Percentiles rank a stretch among this genome's conserved stretches.
phyloP scores from a whole-genome alignment of 2,888 invertebrate species.

The Autographa pulchrina region DNA sequence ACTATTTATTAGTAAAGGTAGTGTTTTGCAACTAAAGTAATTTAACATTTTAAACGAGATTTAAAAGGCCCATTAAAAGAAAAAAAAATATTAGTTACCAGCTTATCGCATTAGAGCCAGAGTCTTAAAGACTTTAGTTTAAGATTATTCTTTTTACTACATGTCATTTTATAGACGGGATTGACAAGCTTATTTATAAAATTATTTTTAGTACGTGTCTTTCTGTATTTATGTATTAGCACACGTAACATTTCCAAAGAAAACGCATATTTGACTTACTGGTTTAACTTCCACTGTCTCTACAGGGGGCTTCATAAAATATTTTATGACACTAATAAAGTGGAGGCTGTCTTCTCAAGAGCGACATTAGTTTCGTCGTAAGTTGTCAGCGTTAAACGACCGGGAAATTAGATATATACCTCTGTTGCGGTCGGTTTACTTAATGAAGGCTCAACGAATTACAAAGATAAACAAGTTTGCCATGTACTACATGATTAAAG shows the following conservation, averaged over 20 bases:
- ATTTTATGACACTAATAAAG: conserved; percentile 72
- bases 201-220: neutral
- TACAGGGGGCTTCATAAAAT: conserved; percentile 66
- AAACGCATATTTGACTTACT: conserved; percentile 32
- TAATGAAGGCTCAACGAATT: conserved; percentile 57
- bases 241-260: conserved; percentile 7
- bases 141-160: no score
- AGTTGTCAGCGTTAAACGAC: conserved; percentile 69
- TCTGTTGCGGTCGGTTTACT: conserved; percentile 49
- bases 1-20: no score
- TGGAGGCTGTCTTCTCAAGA: conserved; percentile 62
- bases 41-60: no score
- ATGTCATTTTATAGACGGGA: no score
- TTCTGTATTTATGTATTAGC: neutral
- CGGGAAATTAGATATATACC: conserved; percentile 70
- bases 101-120: no score
- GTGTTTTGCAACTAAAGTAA: no score
- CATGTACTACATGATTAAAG: neutral
- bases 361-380: conserved; percentile 53
- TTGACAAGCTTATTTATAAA: no score
- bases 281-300: conserved; percentile 24
- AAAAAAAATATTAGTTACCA: no score
- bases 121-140: no score
- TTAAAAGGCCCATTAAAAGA: no score
- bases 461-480: conserved; percentile 50